Conservation (phyloP, 2,113 vertebrate species). For the Agelaius tricolor region DNA sequence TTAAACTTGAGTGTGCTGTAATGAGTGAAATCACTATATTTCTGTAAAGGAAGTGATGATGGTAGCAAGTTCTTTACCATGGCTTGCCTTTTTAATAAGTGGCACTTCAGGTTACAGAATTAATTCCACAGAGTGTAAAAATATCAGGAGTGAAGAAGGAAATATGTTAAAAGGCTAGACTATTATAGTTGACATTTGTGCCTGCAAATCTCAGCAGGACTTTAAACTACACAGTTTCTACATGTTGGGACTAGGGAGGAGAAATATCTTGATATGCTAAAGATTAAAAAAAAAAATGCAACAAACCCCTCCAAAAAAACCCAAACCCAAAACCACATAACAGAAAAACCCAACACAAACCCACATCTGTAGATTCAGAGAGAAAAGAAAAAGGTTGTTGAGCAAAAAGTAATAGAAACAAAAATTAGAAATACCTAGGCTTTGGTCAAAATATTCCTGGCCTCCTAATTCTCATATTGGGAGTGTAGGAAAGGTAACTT, state of each 20-base stretch:
- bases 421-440: background rate
- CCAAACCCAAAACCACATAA: background rate
- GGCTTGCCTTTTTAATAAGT: constrained; percentile 55
- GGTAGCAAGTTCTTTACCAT: constrained; percentile 25
- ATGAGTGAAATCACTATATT: constrained; percentile 46
- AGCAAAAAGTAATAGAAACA: background rate
- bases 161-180: constrained; percentile 44
- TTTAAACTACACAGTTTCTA: background rate
- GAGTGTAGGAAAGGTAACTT: background rate
- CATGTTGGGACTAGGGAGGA: background rate
- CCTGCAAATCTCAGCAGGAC: background rate
- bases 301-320: background rate
- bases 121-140: constrained; percentile 53
- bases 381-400: background rate
- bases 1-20: constrained; percentile 53
- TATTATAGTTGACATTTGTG: constrained; percentile 46
- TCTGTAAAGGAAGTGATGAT: constrained; percentile 23
- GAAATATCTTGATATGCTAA: background rate
- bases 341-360: background rate
- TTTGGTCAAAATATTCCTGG: background rate
- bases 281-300: background rate
- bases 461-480: background rate
- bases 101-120: constrained; percentile 54
- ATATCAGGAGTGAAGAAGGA: constrained; percentile 46
- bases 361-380: background rate